A percentile compares a stretch with the other conserved stretches of the same genome.
phyloP scores from a whole-genome alignment of 2,797 vertebrate genomes.

The Thunnus albacares region DNA sequence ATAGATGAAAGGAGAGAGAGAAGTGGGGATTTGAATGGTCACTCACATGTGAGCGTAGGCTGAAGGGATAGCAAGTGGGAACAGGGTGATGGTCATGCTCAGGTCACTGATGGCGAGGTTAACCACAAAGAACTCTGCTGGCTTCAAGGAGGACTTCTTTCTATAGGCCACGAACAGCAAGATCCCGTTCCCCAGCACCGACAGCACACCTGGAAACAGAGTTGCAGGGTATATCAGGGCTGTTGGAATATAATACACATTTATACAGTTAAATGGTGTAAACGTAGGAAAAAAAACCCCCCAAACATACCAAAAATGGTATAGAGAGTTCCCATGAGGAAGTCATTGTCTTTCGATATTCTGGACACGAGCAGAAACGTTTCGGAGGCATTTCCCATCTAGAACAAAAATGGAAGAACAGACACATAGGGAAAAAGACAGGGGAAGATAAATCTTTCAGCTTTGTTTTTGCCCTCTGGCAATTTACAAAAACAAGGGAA shows the following conservation, averaged over 20 bases:
- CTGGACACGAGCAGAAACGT: constrained; percentile 83
- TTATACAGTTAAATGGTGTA: neutral
- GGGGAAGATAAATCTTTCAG: neutral
- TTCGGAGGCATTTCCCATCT: constrained; percentile 91
- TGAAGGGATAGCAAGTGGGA: constrained; percentile 90
- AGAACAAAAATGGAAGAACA: constrained; percentile 47
- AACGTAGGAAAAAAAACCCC: neutral
- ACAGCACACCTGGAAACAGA: constrained; percentile 82
- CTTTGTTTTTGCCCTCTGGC: neutral
- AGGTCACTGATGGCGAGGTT: constrained; percentile 92
- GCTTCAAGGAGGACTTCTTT: constrained; percentile 91
- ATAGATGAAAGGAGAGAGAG: neutral
- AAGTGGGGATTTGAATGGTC: neutral
- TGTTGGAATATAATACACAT: constrained; percentile 6
- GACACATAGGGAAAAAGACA: constrained; percentile 4
- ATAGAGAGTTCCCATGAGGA: constrained; percentile 88
- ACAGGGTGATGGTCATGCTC: constrained; percentile 88
- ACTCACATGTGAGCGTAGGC: constrained; percentile 90
- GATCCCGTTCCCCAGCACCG: constrained; percentile 87
- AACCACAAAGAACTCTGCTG: constrained; percentile 91
- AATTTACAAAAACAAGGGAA: constrained; percentile 7
- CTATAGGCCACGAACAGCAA: constrained; percentile 89
- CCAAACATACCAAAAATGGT: constrained; percentile 86
- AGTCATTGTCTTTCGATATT: constrained; percentile 88
- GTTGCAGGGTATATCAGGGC: neutral